phyloP scores from a whole-genome alignment of 2,113 vertebrate species.

The Trachemys scripta region DNA sequence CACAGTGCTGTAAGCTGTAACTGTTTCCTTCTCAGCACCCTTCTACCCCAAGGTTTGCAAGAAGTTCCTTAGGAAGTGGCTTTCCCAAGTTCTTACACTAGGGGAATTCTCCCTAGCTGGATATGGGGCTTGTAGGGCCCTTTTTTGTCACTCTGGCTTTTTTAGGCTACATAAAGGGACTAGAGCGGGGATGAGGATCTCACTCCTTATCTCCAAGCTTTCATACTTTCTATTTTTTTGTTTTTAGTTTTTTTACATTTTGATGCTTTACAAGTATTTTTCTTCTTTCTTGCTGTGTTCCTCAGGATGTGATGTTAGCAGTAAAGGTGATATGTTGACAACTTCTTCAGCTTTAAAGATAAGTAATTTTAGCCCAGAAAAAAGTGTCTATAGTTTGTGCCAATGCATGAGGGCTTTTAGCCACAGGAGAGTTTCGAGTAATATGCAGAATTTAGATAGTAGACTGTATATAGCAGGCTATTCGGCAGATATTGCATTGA shows the following conservation, averaged over 20 bases:
- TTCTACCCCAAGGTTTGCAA: not conserved
- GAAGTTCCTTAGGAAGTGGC: not conserved
- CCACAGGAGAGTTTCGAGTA: fast-evolving
- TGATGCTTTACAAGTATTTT: not conserved
- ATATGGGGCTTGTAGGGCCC: not conserved
- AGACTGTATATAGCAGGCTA: not conserved
- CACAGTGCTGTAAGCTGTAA: not conserved
- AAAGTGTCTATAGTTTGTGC: not conserved
- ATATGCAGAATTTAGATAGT: not conserved
- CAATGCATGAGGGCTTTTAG: not conserved
- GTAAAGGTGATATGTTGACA: not conserved
- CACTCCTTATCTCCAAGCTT: not conserved
- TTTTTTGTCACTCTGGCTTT: not conserved
- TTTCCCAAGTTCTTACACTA: not conserved
- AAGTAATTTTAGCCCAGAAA: not conserved
- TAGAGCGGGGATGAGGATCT: not conserved
- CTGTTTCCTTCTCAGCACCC: not conserved
- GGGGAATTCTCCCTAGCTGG: not conserved
- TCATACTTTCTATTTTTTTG: not conserved
- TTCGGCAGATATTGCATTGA: not conserved
- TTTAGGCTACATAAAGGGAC: not conserved
- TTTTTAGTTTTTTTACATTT: not conserved
- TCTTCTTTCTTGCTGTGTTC: not conserved
- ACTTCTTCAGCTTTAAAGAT: not conserved
- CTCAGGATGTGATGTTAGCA: not conserved